Percentiles rank a stretch among this genome's conserved stretches.
phyloP scores from a whole-genome alignment of 2,113 vertebrate species.

The Corythornis vintsioides region DNA sequence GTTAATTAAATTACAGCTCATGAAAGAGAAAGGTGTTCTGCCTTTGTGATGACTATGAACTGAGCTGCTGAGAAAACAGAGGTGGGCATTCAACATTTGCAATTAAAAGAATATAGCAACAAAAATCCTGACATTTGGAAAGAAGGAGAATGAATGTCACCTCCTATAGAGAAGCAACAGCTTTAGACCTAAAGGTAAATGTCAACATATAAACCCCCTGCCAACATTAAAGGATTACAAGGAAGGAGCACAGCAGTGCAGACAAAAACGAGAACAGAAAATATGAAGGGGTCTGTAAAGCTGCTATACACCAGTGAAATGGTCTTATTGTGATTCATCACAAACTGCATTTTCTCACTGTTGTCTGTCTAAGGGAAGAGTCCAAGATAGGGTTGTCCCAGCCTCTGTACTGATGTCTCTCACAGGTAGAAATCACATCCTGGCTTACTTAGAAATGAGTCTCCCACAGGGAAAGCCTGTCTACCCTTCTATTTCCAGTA shows the following conservation, averaged over 20 bases:
- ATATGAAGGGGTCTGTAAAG: not conserved
- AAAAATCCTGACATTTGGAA: not conserved
- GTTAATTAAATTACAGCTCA: conserved; percentile 39
- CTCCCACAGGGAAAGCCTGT: not conserved
- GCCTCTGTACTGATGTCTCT: not conserved
- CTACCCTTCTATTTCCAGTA: not conserved
- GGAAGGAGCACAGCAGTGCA: not conserved
- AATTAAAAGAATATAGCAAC: not conserved
- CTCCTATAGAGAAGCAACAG: not conserved
- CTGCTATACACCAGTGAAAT: not conserved
- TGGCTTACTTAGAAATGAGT: not conserved
- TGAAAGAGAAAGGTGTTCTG: conserved; percentile 20
- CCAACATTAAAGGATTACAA: not conserved
- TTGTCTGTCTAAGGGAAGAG: not conserved
- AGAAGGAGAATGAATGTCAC: not conserved
- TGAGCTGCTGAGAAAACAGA: not conserved
- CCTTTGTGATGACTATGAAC: not conserved
- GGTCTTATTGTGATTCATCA: not conserved
- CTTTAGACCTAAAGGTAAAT: not conserved
- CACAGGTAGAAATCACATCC: not conserved
- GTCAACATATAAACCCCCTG: not conserved
- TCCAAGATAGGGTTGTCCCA: not conserved
- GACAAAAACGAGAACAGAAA: not conserved
- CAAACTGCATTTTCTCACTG: not conserved
- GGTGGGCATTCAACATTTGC: not conserved